These are phyloP conservation scores for Thereva unica DNA, from an alignment of 2,888 invertebrate genomes.

Conservation along the genomic window DNA sequence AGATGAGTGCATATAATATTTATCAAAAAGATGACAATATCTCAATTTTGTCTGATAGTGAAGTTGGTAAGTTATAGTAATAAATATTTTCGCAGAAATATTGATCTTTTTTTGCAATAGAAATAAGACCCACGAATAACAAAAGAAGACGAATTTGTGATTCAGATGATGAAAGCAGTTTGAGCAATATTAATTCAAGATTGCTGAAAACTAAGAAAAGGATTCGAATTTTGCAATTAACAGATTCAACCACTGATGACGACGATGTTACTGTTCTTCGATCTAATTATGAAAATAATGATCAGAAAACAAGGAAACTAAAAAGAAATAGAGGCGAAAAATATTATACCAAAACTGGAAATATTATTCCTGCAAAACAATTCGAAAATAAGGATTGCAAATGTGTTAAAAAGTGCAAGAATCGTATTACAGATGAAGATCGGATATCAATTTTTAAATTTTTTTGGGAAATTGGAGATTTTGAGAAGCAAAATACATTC, in stretches of 20 bases:
- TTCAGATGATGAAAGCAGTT: constrained; percentile 29
- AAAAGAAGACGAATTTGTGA: too few species aligned
- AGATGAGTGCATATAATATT: too few species aligned
- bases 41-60: too few species aligned
- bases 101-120: too few species aligned
- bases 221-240: constrained; percentile 25
- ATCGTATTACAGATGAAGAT: too few species aligned
- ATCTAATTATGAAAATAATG: constrained; percentile 17
- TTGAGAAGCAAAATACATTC: too few species aligned
- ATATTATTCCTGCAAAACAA: constrained; percentile 16
- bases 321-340: constrained; percentile 1
- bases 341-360: constrained; percentile 26
- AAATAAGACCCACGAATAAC: too few species aligned
- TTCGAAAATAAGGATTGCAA: constrained; percentile 22
- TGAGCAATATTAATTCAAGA: constrained; percentile 27
- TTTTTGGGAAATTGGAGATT: too few species aligned
- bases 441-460: too few species aligned
- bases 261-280: constrained; percentile 15
- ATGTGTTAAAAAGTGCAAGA: too few species aligned
- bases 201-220: constrained; percentile 15
- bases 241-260: constrained; percentile 15
- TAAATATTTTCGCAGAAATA: too few species aligned
- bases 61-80: not conserved
- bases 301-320: constrained; percentile 6
- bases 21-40: too few species aligned